Evolutionary conservation across 2,888 invertebrate species (phyloP).

Genomic region (Ganaspis brasiliensis): DNA sequence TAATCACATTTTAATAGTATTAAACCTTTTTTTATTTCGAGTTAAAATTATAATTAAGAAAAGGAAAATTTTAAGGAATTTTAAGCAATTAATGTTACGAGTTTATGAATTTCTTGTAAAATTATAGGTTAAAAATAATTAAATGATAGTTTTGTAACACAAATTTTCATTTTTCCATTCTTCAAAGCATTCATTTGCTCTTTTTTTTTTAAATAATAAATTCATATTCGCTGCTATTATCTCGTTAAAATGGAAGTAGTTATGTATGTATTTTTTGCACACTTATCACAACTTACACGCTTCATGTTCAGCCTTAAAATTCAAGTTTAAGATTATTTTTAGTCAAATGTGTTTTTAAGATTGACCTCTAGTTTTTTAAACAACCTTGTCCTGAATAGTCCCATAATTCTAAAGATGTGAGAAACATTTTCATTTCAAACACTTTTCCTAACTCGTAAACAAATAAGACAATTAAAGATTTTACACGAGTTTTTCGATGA

Average conservation of each 20-base stretch:
- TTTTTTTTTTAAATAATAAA: not conserved
- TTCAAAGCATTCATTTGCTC: not conserved
- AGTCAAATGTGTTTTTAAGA: not conserved
- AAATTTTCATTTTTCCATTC: not conserved
- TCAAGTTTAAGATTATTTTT: not conserved
- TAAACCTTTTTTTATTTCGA: not conserved
- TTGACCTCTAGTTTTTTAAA: conserved; percentile 2
- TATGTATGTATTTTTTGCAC: not conserved
- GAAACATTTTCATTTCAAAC: conserved; percentile 23
- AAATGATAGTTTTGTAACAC: not conserved
- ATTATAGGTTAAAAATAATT: too few relatives aligned
- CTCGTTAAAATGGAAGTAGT: not conserved
- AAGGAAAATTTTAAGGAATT: too few relatives aligned
- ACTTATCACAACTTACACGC: conserved; percentile 5
- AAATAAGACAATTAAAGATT: not conserved
- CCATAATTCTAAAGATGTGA: conserved; percentile 8
- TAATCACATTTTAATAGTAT: too few relatives aligned
- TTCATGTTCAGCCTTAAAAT: not conserved
- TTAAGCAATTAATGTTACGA: too few relatives aligned
- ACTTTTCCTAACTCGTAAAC: not conserved
- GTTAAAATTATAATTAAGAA: too few relatives aligned
- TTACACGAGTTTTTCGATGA: too few relatives aligned
- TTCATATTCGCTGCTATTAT: not conserved
- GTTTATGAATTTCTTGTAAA: too few relatives aligned
- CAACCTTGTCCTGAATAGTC: conserved; percentile 8